Base-by-base conservation (phyloP, 2,888 invertebrate genomes). In the Heliconius erato region DNA sequence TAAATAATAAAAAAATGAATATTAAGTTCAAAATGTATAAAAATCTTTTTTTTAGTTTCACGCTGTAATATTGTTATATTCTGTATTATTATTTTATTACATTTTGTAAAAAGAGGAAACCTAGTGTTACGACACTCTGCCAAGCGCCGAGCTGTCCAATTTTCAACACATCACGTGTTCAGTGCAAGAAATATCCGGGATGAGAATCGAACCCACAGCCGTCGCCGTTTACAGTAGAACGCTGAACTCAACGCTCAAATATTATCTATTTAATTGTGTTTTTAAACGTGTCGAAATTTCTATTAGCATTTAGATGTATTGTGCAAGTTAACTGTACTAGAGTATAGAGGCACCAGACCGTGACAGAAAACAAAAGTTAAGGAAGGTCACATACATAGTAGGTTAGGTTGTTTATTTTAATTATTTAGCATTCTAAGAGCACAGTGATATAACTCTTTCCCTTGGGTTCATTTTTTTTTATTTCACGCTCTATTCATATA, bases 361-460 rank as follows among this genome's bases (percentile, higher is more conserved):
- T 11, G 54, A 63, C 79, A 59, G 79, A 83, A 81, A 83, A 83
- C 79, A 81, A 81, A 83, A 83, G 83, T 83, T 28, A 71, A 59
- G 71, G 79, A 83, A 83, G 83, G 83, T 79, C 83, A 74, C 7
- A n/a, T 74, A 77, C 54, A 82, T 76, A 76, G 49, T 82, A 69
- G 54, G 54, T 74, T 79, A 16, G 0, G 3, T 54, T 54, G 49
- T 26, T 65, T 65, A 65, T 65, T 65, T 65, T 65, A 65, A 14
- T 65, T n/a, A 26, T 26, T 65, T n/a, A n/a, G 12, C 65, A n/a
- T n/a, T n/a, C 12, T 65, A 26, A n/a, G 12, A 65, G 65, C n/a
- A n/a, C 26, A 65, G 23, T 63, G 63, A n/a, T n/a, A 63, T 63
- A 63, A n/a, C 63, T 63, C 23, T n/a, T n/a, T 63, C 3, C 3